Evolutionary conservation across 2,797 vertebrate species (phyloP).

Genomic region (Malacoraja senta): DNA sequence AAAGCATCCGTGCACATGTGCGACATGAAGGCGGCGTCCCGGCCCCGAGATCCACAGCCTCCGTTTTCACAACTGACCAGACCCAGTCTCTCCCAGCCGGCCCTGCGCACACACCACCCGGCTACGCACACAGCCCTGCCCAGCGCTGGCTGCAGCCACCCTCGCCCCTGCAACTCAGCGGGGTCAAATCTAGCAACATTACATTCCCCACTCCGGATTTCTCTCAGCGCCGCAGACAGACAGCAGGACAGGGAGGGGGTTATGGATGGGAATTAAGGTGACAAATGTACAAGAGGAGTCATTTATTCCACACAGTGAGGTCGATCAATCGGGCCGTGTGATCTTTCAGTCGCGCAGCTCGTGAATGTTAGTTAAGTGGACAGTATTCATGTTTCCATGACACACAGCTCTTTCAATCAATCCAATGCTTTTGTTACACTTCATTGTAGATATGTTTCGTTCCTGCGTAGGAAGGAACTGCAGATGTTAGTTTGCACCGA

Average conservation of each 20-base stretch:
- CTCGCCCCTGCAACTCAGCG: background rate
- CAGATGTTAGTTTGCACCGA: no score
- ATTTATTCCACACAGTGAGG: background rate
- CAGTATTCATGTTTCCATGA: no score
- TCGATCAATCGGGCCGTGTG: background rate
- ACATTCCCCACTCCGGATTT: background rate
- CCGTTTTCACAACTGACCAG: background rate
- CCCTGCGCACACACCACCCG: background rate
- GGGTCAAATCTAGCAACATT: background rate
- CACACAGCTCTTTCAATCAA: background rate
- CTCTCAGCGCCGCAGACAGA: background rate
- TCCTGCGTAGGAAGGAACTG: background rate
- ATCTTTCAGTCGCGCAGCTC: background rate
- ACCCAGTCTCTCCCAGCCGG: background rate
- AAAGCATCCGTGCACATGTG: background rate
- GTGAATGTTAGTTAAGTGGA: background rate
- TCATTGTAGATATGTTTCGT: conserved; percentile 6
- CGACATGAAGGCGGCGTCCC: background rate
- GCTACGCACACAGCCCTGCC: background rate
- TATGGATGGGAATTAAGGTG: background rate
- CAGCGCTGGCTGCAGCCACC: background rate
- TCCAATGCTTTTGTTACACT: background rate
- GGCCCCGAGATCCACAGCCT: background rate
- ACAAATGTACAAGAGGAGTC: no score
- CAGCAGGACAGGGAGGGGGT: no score